A percentile compares a stretch with the other conserved stretches of the same genome.
Evolutionary conservation across 2,113 vertebrate genomes (phyloP).

Genomic region (Rhinogobius similis): DNA sequence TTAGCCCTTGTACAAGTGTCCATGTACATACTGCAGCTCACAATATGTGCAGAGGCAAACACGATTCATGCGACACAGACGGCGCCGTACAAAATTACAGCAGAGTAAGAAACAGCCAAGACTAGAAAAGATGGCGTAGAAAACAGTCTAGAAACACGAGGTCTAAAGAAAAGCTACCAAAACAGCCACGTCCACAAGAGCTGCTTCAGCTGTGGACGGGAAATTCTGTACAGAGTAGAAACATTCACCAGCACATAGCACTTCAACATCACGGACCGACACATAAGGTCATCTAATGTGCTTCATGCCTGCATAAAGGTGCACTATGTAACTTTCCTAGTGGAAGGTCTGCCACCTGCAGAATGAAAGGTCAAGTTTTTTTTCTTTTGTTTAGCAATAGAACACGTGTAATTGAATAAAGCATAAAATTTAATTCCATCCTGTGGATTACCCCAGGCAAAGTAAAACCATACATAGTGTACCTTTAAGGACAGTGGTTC

Average conservation of each 20-base stretch:
- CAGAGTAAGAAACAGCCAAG: conserved; percentile 71
- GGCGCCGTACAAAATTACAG: conserved; percentile 76
- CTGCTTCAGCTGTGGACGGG: conserved; percentile 51
- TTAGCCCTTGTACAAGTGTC: conserved; percentile 79
- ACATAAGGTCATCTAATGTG: conserved; percentile 28
- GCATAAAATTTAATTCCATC: no score
- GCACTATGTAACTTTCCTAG: no score
- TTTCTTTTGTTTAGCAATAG: no score
- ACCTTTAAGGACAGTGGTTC: no score
- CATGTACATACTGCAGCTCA: conserved; percentile 73
- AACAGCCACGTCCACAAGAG: conserved; percentile 68
- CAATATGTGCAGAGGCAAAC: conserved; percentile 74
- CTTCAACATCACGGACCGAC: conserved; percentile 80
- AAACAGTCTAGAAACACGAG: conserved; percentile 77
- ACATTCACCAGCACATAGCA: conserved; percentile 81
- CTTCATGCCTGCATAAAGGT: neutral
- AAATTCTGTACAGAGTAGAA: conserved; percentile 71
- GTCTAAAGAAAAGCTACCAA: conserved; percentile 78
- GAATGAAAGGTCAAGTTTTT: no score
- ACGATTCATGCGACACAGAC: conserved; percentile 80
- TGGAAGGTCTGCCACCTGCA: no score
- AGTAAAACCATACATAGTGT: no score
- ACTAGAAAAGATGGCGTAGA: conserved; percentile 81
- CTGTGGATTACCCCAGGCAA: no score
- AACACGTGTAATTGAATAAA: no score